Percentiles rank a stretch among this genome's conserved stretches.
Evolutionary conservation across 1,140 invertebrate species (phyloP).

Genomic region (Leptopilina clavipes): DNA sequence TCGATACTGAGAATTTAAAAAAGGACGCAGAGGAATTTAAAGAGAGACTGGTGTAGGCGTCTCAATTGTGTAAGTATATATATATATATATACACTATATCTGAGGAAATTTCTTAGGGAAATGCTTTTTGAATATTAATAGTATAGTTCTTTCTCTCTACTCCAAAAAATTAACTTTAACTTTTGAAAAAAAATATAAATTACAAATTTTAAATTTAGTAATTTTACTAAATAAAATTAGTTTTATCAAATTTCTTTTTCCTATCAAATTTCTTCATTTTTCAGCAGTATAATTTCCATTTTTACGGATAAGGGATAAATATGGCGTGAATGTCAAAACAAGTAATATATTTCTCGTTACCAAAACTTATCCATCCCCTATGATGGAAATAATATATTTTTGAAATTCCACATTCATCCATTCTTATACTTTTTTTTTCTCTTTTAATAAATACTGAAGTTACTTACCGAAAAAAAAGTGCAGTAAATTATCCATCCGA

Average conservation of each 20-base stretch:
- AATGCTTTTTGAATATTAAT: conserved; percentile 22
- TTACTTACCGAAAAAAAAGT: background rate
- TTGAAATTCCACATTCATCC: background rate
- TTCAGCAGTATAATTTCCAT: no score
- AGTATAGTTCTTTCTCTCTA: background rate
- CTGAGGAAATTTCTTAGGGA: conserved; percentile 11
- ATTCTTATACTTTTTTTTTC: background rate
- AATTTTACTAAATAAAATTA: no score
- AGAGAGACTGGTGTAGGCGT: conserved; percentile 23
- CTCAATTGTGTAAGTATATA: background rate
- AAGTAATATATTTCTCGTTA: conserved; percentile 6
- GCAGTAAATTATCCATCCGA: conserved; percentile 22
- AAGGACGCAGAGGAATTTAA: conserved; percentile 36
- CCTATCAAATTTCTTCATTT: no score
- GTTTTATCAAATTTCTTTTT: no score
- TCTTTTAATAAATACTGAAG: background rate
- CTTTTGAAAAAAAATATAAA: no score
- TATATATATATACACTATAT: background rate
- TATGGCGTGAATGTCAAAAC: background rate
- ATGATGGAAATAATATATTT: background rate
- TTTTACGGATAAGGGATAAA: no score
- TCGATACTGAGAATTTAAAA: conserved; percentile 42
- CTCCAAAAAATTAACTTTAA: background rate
- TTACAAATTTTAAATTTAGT: no score
- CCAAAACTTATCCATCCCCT: background rate